A percentile compares a stretch with the other conserved stretches of the same genome.
Evolutionary conservation across 37 sponge, comb jelly and placozoan genomes (phyloP).

Genomic region (Haliclona indistincta): DNA sequence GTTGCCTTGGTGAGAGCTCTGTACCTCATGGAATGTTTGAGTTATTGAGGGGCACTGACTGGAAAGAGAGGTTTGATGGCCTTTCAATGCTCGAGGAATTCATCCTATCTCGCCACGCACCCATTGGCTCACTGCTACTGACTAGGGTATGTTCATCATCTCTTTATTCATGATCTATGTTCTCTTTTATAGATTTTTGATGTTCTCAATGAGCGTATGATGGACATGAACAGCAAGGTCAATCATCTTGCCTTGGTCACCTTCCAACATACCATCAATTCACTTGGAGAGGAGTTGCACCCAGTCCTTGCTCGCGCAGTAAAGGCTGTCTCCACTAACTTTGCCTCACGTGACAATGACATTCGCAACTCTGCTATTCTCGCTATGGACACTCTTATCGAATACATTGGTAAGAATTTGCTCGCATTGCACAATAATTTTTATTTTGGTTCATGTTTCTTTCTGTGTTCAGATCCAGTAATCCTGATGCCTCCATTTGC

Average conservation of each 20-base stretch:
- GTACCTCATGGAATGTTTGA: constrained; percentile 45
- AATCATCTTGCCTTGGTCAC: constrained; percentile 77
- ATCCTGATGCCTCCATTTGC: constrained; percentile 72
- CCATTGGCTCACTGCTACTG: constrained; percentile 11
- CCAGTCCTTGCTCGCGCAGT: constrained; percentile 52
- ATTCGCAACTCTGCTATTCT: constrained; percentile 58
- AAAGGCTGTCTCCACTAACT: constrained; percentile 61
- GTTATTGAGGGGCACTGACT: constrained; percentile 52
- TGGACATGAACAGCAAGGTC: constrained; percentile 88
- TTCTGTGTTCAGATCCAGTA: constrained; percentile 49
- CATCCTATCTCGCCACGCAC: constrained; percentile 20
- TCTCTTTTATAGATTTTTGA: constrained; percentile 73
- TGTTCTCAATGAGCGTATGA: constrained; percentile 68
- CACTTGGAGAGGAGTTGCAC: constrained; percentile 53
- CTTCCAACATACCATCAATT: constrained; percentile 68
- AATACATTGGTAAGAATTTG: constrained; percentile 58
- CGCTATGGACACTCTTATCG: constrained; percentile 59
- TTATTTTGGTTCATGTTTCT: too few relatives aligned
- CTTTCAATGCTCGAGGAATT: constrained; percentile 48
- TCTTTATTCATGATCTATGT: neutral
- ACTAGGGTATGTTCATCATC: neutral
- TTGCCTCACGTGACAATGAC: constrained; percentile 70
- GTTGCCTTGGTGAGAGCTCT: neutral
- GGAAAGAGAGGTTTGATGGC: constrained; percentile 73
- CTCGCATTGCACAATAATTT: too few relatives aligned